Conservation (phyloP, 2,113 vertebrate species). For the Corythornis cristatus region DNA sequence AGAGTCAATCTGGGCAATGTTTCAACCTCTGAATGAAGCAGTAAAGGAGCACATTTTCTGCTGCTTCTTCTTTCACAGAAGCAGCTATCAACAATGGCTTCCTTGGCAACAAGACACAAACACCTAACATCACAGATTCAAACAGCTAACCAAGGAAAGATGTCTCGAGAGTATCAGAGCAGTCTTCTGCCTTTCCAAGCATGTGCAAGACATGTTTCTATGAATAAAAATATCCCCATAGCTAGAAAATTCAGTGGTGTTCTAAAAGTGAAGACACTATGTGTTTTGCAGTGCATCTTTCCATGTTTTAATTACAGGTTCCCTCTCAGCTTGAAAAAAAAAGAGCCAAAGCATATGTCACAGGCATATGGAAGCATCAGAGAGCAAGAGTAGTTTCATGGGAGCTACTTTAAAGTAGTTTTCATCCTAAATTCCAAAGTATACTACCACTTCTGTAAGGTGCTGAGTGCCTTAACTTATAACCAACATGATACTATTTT, state of each 20-base stretch:
- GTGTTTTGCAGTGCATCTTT: not conserved
- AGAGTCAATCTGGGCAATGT: not conserved
- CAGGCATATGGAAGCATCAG: not conserved
- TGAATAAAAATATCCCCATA: not conserved
- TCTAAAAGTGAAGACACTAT: not conserved
- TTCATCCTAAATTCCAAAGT: not conserved
- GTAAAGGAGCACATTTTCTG: not conserved
- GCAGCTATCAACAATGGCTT: not conserved
- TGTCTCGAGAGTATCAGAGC: not conserved
- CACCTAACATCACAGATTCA: not conserved
- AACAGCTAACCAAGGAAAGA: constrained; percentile 41
- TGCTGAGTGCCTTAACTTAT: not conserved
- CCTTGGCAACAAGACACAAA: not conserved
- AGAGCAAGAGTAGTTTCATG: not conserved
- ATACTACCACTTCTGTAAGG: not conserved
- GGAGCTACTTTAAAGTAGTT: not conserved
- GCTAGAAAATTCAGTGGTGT: not conserved
- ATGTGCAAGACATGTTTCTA: not conserved
- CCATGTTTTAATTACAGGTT: not conserved
- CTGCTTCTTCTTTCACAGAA: not conserved
- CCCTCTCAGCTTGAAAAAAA: not conserved
- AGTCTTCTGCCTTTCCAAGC: not conserved
- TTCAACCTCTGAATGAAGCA: not conserved
- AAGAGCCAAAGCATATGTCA: not conserved
- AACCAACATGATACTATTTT: not conserved